Evolutionary conservation across 1,140 invertebrate species (phyloP).

Genomic region (Ceratosolen solmsi): DNA sequence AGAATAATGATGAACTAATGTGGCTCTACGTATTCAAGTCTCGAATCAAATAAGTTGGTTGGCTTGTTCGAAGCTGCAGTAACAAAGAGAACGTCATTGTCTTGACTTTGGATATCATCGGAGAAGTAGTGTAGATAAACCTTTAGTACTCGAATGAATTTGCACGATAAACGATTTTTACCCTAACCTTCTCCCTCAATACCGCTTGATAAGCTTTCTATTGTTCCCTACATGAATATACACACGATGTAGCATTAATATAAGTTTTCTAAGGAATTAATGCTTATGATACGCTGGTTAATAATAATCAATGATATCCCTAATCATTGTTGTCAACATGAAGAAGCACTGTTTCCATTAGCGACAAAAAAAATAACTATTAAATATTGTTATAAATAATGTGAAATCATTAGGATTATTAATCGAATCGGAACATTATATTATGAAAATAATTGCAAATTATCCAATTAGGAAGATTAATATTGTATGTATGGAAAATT

Average conservation of each 20-base stretch:
- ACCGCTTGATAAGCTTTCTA: background rate
- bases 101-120: conserved; percentile 3
- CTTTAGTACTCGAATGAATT: background rate
- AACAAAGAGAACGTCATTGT: background rate
- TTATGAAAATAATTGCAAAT: no score
- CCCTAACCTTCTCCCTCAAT: background rate
- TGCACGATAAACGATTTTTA: conserved; percentile 28
- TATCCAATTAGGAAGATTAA: no score
- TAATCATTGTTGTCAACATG: background rate
- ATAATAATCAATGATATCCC: conserved; percentile 27
- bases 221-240: background rate
- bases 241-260: no score
- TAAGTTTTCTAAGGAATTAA: conserved; percentile 21
- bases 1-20: conserved; percentile 4
- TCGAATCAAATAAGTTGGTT: conserved; percentile 15
- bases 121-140: conserved; percentile 30
- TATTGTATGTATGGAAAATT: no score
- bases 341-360: background rate
- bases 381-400: no score
- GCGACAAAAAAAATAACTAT: no score
- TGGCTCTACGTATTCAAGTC: background rate
- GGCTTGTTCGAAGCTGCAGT: background rate
- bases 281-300: background rate
- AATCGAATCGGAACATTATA: no score
- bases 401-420: no score